These are phyloP conservation scores for Virgularia gustaviana DNA, from an alignment of 92 coral and sea anemone species.

Conservation along the genomic window DNA sequence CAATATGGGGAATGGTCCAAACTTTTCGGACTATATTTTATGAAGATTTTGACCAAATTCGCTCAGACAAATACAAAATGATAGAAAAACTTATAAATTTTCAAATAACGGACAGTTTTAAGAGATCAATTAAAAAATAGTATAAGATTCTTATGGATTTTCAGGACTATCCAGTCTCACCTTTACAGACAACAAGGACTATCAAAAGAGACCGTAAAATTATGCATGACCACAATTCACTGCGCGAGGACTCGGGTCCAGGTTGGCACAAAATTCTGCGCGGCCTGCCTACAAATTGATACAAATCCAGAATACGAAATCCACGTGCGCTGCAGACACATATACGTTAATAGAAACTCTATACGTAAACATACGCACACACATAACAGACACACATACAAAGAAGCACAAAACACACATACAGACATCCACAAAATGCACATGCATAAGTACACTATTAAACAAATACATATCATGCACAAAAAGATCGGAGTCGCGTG, in stretches of 20 bases:
- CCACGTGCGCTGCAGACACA: no score
- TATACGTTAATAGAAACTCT: no score
- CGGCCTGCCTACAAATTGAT: no score
- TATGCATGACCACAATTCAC: slow-evolving; percentile 1
- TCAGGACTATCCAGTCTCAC: neutral
- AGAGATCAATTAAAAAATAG: neutral
- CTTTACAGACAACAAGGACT: slow-evolving; percentile 31
- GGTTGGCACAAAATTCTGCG: no score
- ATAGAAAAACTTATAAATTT: neutral
- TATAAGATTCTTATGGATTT: slow-evolving; percentile 13
- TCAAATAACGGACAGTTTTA: neutral
- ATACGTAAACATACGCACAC: no score
- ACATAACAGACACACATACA: no score
- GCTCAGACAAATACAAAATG: neutral
- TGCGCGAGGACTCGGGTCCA: slow-evolving; percentile 38
- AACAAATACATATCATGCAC: no score
- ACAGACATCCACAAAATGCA: no score
- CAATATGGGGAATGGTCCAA: neutral
- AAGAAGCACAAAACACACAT: no score
- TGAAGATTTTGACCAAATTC: neutral
- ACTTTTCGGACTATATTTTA: neutral
- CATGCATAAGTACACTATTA: no score
- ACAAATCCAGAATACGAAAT: no score
- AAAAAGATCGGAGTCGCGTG: no score
- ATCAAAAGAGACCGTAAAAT: slow-evolving; percentile 10